These are phyloP conservation scores for Argyresthia albistria DNA, from an alignment of 2,888 invertebrate species.

Conservation along the genomic window DNA sequence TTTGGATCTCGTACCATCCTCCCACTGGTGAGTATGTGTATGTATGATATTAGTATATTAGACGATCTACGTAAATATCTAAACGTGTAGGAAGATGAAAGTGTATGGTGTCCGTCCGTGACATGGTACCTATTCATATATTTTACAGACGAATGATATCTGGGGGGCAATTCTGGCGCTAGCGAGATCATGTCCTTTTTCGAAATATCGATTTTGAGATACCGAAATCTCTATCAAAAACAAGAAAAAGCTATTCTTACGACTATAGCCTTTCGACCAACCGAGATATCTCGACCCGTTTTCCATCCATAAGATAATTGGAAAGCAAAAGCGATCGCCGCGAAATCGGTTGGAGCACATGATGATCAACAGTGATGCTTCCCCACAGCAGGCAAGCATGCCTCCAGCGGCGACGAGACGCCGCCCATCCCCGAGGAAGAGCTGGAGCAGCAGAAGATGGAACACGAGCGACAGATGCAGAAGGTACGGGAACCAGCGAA, in stretches of 20 bases:
- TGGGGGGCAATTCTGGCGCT: too few species aligned
- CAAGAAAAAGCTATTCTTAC: too few species aligned
- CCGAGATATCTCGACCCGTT: too few species aligned
- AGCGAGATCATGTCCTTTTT: too few species aligned
- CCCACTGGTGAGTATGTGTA: slow-evolving; percentile 74
- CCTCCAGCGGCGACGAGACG: slow-evolving; percentile 68
- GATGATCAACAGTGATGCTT: not conserved
- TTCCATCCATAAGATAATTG: too few species aligned
- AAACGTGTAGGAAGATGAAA: not conserved
- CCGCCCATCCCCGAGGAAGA: slow-evolving; percentile 62
- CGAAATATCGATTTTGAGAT: too few species aligned
- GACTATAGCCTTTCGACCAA: too few species aligned
- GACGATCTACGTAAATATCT: too few species aligned
- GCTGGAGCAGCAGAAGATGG: slow-evolving; percentile 73
- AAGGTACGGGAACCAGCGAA: slow-evolving; percentile 36
- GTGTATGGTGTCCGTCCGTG: not conserved
- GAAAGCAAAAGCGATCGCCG: too few species aligned
- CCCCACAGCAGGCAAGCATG: slow-evolving; percentile 44
- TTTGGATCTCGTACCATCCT: slow-evolving; percentile 89
- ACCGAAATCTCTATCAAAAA: too few species aligned
- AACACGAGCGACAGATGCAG: slow-evolving; percentile 75
- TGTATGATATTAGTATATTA: not conserved
- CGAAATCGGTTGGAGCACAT: not conserved
- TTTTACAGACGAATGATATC: too few species aligned
- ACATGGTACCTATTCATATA: not conserved